Evolutionary conservation across 2,113 vertebrate species (phyloP), one percentile per base, ranked within the genome.

Genomic region (Chunga burmeisteri): DNA sequence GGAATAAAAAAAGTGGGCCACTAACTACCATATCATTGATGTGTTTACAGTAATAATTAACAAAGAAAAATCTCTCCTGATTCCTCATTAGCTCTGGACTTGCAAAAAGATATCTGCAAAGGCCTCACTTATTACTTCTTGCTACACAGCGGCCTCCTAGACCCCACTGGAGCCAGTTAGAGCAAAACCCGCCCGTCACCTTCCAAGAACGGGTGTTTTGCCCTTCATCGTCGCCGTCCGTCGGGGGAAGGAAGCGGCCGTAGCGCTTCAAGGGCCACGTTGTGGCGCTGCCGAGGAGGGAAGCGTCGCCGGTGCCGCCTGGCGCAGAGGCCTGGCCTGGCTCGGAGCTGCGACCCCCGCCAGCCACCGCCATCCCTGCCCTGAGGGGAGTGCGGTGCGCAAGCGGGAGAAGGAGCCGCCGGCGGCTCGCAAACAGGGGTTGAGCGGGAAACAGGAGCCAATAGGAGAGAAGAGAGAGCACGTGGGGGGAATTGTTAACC

Each of bases 211-310:
- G 46, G 10, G 20, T 29, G 70, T 12, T 87, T 2, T 30, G 81
- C 49, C 52, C 36, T 27, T 71, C 84, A 1, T 36, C 14, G 3
- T 42, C 80, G 13, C 4, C 4, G 2, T 81, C 86, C 12, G 21
- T 22, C 9, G 72, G 61, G 3, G 97, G 98, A 1, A 98, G 67
- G 38, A 98, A 98, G 27, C 98, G 98, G 6, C 98, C 99, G 17
- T 98, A 99, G 13, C 98, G 98, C 90, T 98, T 98, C 79, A 99
- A 75, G 10, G 93, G 98, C 99, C 99, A 99, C 32, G 95, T 78
- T 1, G 59, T 1, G 50, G 70, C 49, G 90, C 78, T 38, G 53
- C 72, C 1, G 16, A 95, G 83, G 9, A 96, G 32, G 8, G 84
- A 92, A 8, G 47, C 26, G 38, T 56, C 22, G 1, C 47, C 17